Conservation (phyloP, 2,888 invertebrate genomes). For the Deilephila porcellus region DNA sequence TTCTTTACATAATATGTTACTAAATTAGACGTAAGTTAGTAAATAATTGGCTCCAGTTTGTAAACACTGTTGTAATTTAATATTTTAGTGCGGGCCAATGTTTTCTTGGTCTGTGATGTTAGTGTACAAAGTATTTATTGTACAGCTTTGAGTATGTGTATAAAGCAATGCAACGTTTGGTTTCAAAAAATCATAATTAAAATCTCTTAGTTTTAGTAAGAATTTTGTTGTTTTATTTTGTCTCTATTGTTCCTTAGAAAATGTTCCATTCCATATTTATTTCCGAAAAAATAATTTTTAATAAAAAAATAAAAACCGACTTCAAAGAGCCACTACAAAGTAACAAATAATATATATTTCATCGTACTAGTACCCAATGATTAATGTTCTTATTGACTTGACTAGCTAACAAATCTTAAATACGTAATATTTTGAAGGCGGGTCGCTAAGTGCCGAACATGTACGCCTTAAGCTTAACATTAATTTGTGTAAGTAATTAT, state of each 20-base stretch:
- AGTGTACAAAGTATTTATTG: slow-evolving; percentile 38
- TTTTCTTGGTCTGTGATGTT: slow-evolving; percentile 27
- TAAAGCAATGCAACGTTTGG: slow-evolving; percentile 54
- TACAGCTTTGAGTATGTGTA: slow-evolving; percentile 47
- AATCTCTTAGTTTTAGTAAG: slow-evolving; percentile 46
- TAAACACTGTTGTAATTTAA: slow-evolving; percentile 30
- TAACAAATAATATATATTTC: too few species aligned
- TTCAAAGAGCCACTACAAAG: too few species aligned
- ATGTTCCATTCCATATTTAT: not conserved
- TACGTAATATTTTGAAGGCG: too few species aligned
- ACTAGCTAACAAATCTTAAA: too few species aligned
- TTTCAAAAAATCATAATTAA: slow-evolving; percentile 53
- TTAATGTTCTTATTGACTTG: too few species aligned
- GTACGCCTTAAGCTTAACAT: too few species aligned
- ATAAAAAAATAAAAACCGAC: too few species aligned
- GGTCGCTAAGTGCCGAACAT: too few species aligned
- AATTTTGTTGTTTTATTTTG: not conserved
- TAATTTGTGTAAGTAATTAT: too few species aligned
- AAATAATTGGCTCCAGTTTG: slow-evolving; percentile 9
- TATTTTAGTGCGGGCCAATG: slow-evolving; percentile 28
- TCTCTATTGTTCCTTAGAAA: not conserved
- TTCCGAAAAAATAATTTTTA: too few species aligned
- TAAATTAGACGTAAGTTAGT: slow-evolving; percentile 10
- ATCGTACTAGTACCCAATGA: too few species aligned
- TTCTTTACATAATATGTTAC: slow-evolving; percentile 3